Evolutionary conservation across 2,888 invertebrate genomes (phyloP).

Genomic region (Sepiola atlantica): DNA sequence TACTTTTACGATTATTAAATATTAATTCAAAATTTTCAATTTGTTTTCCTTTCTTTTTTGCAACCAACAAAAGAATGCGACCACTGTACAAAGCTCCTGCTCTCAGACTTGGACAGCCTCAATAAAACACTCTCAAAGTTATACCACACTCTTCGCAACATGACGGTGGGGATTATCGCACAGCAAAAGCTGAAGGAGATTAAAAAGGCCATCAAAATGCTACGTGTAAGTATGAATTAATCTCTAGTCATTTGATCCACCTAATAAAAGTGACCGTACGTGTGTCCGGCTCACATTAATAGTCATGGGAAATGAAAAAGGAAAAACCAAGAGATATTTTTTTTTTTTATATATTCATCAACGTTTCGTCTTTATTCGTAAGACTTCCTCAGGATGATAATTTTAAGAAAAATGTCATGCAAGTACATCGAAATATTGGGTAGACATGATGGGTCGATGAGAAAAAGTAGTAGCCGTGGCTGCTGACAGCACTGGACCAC

Average conservation of each 20-base stretch:
- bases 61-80: constrained; percentile 82
- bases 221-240: constrained; percentile 75
- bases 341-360: not conserved
- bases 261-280: not conserved
- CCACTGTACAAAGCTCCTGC: constrained; percentile 90
- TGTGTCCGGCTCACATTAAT: not conserved
- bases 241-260: not conserved
- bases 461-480: too few species aligned
- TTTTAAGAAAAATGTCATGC: too few species aligned
- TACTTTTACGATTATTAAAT: not conserved
- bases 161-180: constrained; percentile 90
- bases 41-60: not conserved
- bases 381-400: too few species aligned
- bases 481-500: too few species aligned
- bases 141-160: constrained; percentile 84
- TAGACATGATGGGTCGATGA: too few species aligned
- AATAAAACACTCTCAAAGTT: constrained; percentile 83
- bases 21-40: not conserved
- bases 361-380: too few species aligned
- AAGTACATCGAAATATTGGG: too few species aligned
- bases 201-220: constrained; percentile 82
- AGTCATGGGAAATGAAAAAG: too few species aligned
- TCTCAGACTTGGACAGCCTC: constrained; percentile 88
- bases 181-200: constrained; percentile 88
- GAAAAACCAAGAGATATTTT: too few species aligned